These are phyloP conservation scores for Peucedramus taeniatus DNA, from an alignment of 2,113 vertebrate species.

Conservation along the genomic window DNA sequence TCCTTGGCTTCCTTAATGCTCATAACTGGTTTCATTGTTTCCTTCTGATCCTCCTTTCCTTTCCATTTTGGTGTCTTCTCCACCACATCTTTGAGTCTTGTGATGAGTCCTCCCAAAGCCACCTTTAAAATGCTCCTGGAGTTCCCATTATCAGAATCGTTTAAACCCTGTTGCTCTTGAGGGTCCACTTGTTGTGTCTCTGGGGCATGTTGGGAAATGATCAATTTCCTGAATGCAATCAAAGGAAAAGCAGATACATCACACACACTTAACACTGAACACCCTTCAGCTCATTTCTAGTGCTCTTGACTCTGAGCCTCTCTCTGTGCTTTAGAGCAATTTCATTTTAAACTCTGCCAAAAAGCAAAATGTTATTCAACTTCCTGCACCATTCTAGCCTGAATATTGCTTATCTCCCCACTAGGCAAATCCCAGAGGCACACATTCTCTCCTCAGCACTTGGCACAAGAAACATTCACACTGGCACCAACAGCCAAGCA, in stretches of 20 bases:
- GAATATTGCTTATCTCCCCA: background rate
- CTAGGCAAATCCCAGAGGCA: background rate
- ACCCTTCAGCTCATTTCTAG: background rate
- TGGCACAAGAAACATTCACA: background rate
- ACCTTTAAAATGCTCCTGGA: background rate
- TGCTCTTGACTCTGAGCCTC: background rate
- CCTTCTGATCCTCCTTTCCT: background rate
- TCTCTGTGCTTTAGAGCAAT: background rate
- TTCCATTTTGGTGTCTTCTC: background rate
- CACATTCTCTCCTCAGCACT: background rate
- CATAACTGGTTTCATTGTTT: background rate
- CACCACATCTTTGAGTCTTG: background rate
- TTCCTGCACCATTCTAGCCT: background rate
- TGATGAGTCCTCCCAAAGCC: background rate
- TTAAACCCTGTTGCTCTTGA: background rate
- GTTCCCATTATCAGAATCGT: background rate
- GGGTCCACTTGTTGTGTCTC: background rate
- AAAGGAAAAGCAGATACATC: conserved; percentile 1
- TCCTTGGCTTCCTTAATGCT: background rate
- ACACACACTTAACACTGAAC: background rate
- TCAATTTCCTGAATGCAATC: background rate
- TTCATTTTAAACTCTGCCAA: background rate
- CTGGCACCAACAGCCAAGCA: background rate
- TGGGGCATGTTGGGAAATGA: background rate
- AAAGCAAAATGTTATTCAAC: background rate